Base-by-base conservation (phyloP, 2,113 vertebrate species). In the Pao palembangensis region DNA sequence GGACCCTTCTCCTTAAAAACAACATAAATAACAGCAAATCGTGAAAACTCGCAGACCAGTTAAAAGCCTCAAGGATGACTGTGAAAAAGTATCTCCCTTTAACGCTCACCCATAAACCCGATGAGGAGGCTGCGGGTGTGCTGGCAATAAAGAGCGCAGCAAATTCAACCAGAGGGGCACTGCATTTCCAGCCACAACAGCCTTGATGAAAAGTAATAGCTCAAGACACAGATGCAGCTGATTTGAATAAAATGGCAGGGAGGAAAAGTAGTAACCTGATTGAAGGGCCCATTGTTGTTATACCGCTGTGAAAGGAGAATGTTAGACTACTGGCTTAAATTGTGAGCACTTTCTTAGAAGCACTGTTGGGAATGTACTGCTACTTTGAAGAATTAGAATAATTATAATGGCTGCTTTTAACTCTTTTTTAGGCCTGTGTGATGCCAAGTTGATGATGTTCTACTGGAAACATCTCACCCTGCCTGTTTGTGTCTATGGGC, bases 1-100 rank as follows among this genome's bases (percentile, higher is more conserved):
- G 73, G 56, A 71, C 67, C 66, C 67, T 70, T 78, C 62, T 67
- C 66, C 52, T 48, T 52, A 66, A 55, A 46, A 64, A 60, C 34
- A 38, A 12, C 10, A 38, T 11, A 38, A 38, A 11, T 38, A 38
- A 12, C 10, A 71, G 67, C 73, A 75, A 66, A 73, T 50, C 59
- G 49, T 17, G 52, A 23, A 49, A 75, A 75, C 67, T 58, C 47
- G 50, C 57, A 67, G 75, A 75, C 80, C 58, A 72, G 38, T 55
- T 65, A 72, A 57, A 41, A 55, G 64, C 69, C 60, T 48, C 7
- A 57, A 55, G 51, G 44, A 61, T 55, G 1, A 62, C 62, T 46
- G 19, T 6, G 23, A 44, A 31, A 55, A 59, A 68, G 76, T 63
- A 63, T 49, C 42, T 42, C 58, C 57, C 82, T 48, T 82, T 73